Base-by-base conservation (phyloP, 2,113 vertebrate genomes). In the Perca schrenkii region DNA sequence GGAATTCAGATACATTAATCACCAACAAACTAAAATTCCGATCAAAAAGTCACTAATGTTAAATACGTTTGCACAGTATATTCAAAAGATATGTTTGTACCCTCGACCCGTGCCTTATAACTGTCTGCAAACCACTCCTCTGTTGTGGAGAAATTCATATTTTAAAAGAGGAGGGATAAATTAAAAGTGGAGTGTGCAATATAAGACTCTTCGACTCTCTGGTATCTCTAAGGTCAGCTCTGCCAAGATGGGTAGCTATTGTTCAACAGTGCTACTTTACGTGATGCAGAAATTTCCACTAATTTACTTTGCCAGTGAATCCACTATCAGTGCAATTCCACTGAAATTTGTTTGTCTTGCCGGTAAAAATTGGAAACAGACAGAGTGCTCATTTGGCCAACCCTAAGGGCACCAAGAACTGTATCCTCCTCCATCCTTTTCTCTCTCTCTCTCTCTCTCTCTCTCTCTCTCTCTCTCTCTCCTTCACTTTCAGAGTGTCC, bases 371-470 rank as follows among this genome's bases (percentile, higher is more conserved):
- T 15, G 1, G 4, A 50, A 79, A 62, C 19, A 63, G 63, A 69
- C 64, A 50, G 11, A 68, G 46, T 28, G 28, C 40, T n/a, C 5
- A 8, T 57, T 49, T 1, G 2, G 47, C 54, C 62, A 81, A 69
- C 57, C 52, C 69, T 36, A 6, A 83, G 79, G 84, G 49, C 80
- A 83, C 15, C 46, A 56, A 22, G 22, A 77, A 71, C 79, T 63
- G 68, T 47, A 58, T 70, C 79, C 84, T 83, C 54, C 19, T 43
- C 58, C 8, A 40, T 74, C 40, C 50, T 71, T n/a, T n/a, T n/a
- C n/a, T n/a, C n/a, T 40, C 16, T 58, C 25, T 25, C 25, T 25
- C 25, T 25, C 25, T 25, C 25, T 25, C 25, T 25, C 25, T 25
- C 25, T 25, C 25, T 66, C 63, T 5, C 36, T 36, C 36, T 36